phyloP scores from a whole-genome alignment of 2,113 vertebrate species.

The Cisticola juncidis region DNA sequence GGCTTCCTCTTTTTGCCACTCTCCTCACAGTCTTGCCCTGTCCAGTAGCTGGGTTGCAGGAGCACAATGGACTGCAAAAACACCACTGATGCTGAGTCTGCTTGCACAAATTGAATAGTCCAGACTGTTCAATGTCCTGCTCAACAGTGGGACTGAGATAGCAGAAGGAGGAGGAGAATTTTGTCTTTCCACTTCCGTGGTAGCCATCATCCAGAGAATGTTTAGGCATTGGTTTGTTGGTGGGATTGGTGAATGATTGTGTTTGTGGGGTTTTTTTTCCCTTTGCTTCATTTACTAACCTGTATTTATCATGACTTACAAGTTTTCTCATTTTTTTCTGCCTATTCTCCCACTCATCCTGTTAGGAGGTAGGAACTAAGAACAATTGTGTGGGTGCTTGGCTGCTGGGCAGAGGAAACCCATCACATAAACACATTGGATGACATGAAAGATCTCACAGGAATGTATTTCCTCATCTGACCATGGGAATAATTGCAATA shows the following conservation, averaged over 20 bases:
- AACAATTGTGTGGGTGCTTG: not conserved
- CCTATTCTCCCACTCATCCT: not conserved
- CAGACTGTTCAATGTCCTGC: not conserved
- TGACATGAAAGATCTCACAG: not conserved
- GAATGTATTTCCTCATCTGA: not conserved
- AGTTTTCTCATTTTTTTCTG: not conserved
- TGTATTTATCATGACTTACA: not conserved
- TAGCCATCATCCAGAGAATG: not conserved
- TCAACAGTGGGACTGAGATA: not conserved
- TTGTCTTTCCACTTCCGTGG: not conserved
- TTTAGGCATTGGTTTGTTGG: not conserved
- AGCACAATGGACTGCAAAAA: not conserved
- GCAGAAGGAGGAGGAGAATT: not conserved
- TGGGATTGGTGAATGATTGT: not conserved
- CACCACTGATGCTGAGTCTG: too few relatives aligned
- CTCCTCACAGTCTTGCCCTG: not conserved
- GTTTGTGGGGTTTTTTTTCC: not conserved
- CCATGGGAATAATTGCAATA: not conserved
- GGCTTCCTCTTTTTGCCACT: not conserved
- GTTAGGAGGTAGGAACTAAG: not conserved
- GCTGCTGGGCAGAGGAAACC: not conserved
- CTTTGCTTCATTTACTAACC: not conserved
- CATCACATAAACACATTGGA: not conserved
- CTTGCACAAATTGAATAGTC: not conserved
- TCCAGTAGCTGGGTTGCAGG: not conserved